Base-by-base conservation (phyloP, 2,888 invertebrate species). In the Amorpha juglandis region DNA sequence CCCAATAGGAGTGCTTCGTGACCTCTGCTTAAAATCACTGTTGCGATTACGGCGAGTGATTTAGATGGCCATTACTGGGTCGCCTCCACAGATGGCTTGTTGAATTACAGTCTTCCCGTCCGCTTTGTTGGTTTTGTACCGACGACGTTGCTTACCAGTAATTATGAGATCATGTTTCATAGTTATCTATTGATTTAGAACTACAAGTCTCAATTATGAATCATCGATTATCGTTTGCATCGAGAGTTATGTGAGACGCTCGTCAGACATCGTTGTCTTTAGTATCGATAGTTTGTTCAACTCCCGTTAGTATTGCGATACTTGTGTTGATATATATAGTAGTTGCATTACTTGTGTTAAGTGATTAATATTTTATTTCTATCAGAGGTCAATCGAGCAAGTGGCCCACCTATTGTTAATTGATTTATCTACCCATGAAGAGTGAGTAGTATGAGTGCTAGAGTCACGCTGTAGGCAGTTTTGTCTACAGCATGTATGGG, bases 121-220 rank as follows among this genome's bases (percentile, higher is more conserved):
- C 78, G 84, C 87, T 87, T 86, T 89, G 86, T 91, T 89, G 84
- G 83, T 87, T 89, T 90, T 87, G 81, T 86, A 81, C 83, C 86
- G 86, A 82, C 80, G 78, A 78, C 82, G 81, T 83, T 85, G 80
- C 78, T 81, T 73, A 81, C 80, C 80, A 83, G 85, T 89, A 89
- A 92, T 92, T 92, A 92, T 88, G 87, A 87, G 88, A 90, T 91
- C 90, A 90, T 90, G 88, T 88, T 89, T 88, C 88, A 84, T 89
- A 86, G 84, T 88, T 87, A 87, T 87, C 87, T 87, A 90, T 87
- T 88, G 89, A 88, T 91, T 90, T 87, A 86, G 89, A 89, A 85
- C 80, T 84, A 79, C 85, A 89, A 87, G 87, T 87, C 88, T 90
- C 87, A 88, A 89, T 90, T 91, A 88, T 87, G 87, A 89, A 83